Conservation (phyloP, 2,113 vertebrate species). For the Melanerpes aurifrons region DNA sequence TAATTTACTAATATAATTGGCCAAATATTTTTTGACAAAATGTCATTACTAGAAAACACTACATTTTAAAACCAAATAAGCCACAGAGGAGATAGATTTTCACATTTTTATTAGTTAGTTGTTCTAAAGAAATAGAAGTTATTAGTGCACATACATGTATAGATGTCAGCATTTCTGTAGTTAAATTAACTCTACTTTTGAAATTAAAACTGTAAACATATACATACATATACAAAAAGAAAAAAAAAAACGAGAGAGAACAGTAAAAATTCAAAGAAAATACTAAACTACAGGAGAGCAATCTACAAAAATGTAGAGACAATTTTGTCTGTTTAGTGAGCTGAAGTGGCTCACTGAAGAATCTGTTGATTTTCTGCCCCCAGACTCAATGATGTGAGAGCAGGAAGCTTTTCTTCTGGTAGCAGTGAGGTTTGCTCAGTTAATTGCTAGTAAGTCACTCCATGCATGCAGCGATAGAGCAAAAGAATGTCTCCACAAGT, state of each 20-base stretch:
- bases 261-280: not conserved
- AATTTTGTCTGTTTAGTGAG: not conserved
- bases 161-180: not conserved
- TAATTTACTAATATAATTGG: not conserved
- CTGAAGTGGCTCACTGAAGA: not conserved
- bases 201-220: not conserved
- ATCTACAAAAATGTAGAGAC: not conserved
- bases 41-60: not conserved
- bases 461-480: not conserved
- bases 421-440: not conserved
- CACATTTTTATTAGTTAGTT: not conserved
- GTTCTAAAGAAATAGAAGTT: not conserved
- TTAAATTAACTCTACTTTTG: not conserved
- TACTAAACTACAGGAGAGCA: not conserved
- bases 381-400: not conserved
- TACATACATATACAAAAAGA: not conserved
- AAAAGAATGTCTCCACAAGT: not conserved
- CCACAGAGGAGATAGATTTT: not conserved
- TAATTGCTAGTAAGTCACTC: not conserved
- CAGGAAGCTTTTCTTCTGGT: not conserved
- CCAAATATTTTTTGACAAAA: not conserved
- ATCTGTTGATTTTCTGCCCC: not conserved
- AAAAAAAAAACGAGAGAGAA: not conserved
- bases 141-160: not conserved
- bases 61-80: not conserved